Evolutionary conservation across 2,113 vertebrate genomes (phyloP), one percentile per base, ranked within the genome.

Genomic region (Rhabdornis inornatus): DNA sequence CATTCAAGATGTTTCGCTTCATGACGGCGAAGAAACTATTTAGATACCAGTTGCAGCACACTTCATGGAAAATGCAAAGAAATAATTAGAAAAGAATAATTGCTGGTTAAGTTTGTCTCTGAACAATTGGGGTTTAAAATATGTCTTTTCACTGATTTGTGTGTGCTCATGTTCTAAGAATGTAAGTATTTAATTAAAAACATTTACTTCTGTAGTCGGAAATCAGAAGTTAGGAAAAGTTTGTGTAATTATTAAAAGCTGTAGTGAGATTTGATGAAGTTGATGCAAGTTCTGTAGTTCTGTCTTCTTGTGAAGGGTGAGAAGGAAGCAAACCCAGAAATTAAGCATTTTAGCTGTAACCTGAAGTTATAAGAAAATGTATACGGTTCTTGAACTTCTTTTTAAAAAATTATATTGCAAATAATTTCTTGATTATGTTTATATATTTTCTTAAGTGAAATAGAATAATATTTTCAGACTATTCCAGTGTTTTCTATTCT

Each of bases 1-100:
- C 98, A 98, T 98, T 98, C 98, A 98, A 96, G 97, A 98, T 98
- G 97, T 98, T 98, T 98, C 97, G 93, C 89, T 97, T 97, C 97
- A 92, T 7, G 91, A 96, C 8, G 37, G 98, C 96, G 98, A 97
- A 97, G 98, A 96, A 98, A 96, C 98, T 98, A 96, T 98, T 98
- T 98, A 98, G 97, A 97, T 98, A 97, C 97, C 95, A 97, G 96
- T 98, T 97, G 97, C 94, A 96, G 95, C 90, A 97, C 68, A 87
- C 94, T 98, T 94, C 96, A 90, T 97, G 96, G 96, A 97, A 98
- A 98, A 98, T 94, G 93, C 90, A 89, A 90, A 96, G 94, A 97
- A 98, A 97, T 97, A 96, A 97, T 97, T 96, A 60, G 95, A 95
- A 97, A 95, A 95, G 96, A 97, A 94, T 94, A 91, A 90, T 88